These are phyloP conservation scores for Allobates femoralis DNA, from an alignment of 2,797 vertebrate species.

Conservation along the genomic window DNA sequence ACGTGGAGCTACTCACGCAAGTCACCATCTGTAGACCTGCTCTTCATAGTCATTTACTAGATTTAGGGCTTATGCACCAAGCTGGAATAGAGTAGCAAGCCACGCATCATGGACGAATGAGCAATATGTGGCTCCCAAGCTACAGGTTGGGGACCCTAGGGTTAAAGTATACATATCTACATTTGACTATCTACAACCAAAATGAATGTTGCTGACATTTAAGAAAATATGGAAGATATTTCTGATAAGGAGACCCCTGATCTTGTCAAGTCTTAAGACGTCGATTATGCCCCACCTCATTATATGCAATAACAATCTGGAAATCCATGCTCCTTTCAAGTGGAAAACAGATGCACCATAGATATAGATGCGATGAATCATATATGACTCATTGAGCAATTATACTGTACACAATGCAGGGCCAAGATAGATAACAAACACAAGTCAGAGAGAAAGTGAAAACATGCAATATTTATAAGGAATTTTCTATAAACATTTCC, in stretches of 20 bases:
- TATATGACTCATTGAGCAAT: conserved; percentile 30
- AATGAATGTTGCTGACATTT: not conserved
- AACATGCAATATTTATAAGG: conserved; percentile 22
- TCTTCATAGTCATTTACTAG: too few species aligned
- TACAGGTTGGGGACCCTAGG: too few species aligned
- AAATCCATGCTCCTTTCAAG: conserved; percentile 4
- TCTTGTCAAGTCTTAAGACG: not conserved
- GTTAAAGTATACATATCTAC: not conserved
- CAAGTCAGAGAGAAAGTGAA: conserved; percentile 1
- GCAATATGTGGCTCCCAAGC: too few species aligned
- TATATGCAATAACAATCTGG: conserved; percentile 1
- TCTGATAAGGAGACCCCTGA: not conserved
- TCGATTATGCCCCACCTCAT: not conserved
- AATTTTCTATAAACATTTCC: not conserved
- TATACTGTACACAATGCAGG: conserved; percentile 33
- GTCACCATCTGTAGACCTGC: too few species aligned
- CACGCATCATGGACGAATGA: too few species aligned
- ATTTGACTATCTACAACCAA: not conserved
- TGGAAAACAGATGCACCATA: conserved; percentile 22
- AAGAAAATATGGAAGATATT: not conserved
- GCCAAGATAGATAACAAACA: conserved; percentile 6
- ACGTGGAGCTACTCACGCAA: too few species aligned
- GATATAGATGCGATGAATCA: conserved; percentile 25
- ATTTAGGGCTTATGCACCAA: too few species aligned
- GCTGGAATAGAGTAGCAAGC: too few species aligned